Evolutionary conservation across 2,797 vertebrate species (phyloP), one percentile per base, ranked within the genome.

Genomic region (Yasuhikotakia modesta): DNA sequence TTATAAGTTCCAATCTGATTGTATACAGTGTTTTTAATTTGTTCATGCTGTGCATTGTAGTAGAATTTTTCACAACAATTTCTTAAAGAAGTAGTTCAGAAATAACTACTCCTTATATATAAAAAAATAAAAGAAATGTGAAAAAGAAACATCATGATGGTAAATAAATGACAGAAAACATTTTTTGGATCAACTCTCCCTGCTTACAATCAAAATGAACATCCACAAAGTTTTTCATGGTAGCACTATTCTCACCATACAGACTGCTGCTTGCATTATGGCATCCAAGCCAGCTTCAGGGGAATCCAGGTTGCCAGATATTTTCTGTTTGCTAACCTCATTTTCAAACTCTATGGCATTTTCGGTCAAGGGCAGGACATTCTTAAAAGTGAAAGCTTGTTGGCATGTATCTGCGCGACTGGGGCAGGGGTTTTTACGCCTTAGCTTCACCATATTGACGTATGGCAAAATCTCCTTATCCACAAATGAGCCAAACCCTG

Each of bases 401-500:
- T 92, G 91, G 79, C 94, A 94, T 66, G 45, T 76, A 75, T 90
- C 84, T 2, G 68, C 16, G 0, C 86, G 70, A 17, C 24, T 82
- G 8, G 87, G 91, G 50, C 94, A 94, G 2, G 93, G 94, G 74
- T 92, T 89, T 0, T 8, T 53, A 76, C 85, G 85, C 50, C 83
- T 92, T 21, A 61, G 17, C 12, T 87, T 86, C 32, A 89, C 70
- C 13, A 90, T 91, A 80, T 88, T 93, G 57, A 94, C 92, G 8
- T 92, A 95, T 0, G 94, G 94, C 69, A 94, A 80, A 67, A 91
- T 89, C 0, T 89, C 90, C 83, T 95, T 94, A 84, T 95, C 94
- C 86, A 94, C 93, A 7, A 95, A 95, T 19, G 92, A 92, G 14
- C 94, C 94, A 63, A 95, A 95, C 43, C 94, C 93, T 95, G 55